Evolutionary conservation across 2,888 invertebrate genomes (phyloP).

Genomic region (Exephanes ischioxanthus): DNA sequence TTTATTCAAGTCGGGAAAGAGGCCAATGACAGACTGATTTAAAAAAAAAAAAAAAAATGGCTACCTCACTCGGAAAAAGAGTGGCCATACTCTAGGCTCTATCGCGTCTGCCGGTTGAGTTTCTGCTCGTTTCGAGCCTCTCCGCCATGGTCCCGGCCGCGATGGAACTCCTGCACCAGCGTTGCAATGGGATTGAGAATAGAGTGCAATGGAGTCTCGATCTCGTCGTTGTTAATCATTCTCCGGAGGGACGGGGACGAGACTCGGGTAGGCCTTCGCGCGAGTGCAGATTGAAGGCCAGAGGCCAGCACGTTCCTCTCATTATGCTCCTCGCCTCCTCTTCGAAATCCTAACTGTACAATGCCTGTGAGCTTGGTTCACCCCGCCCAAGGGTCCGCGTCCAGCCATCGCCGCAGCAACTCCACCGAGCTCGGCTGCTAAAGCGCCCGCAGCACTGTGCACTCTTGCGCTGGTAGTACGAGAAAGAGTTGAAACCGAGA

Average conservation of each 20-base stretch:
- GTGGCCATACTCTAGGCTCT: no score
- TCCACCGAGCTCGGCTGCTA: background rate
- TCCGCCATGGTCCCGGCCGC: background rate
- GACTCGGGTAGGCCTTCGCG: conserved; percentile 46
- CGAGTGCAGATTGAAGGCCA: conserved; percentile 75
- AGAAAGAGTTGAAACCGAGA: conserved; percentile 39
- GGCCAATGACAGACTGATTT: no score
- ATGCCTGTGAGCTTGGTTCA: conserved; percentile 72
- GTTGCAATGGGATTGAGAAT: conserved; percentile 13
- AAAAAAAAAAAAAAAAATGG: no score
- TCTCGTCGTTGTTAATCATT: conserved; percentile 30
- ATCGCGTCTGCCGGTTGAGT: no score
- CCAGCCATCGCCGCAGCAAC: conserved; percentile 32
- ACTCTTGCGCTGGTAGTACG: conserved; percentile 12
- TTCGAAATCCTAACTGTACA: conserved; percentile 82
- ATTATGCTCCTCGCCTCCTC: conserved; percentile 77
- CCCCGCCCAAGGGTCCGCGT: conserved; percentile 79
- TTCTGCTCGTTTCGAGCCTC: background rate
- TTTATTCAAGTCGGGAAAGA: no score
- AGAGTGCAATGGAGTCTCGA: conserved; percentile 30
- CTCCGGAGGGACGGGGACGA: conserved; percentile 57
- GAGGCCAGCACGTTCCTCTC: conserved; percentile 82
- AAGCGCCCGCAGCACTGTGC: background rate
- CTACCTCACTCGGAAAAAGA: no score
- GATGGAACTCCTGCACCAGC: background rate